These are phyloP conservation scores for Lasiurus cinereus DNA, from an alignment of 2,113 vertebrate species.

Conservation along the genomic window DNA sequence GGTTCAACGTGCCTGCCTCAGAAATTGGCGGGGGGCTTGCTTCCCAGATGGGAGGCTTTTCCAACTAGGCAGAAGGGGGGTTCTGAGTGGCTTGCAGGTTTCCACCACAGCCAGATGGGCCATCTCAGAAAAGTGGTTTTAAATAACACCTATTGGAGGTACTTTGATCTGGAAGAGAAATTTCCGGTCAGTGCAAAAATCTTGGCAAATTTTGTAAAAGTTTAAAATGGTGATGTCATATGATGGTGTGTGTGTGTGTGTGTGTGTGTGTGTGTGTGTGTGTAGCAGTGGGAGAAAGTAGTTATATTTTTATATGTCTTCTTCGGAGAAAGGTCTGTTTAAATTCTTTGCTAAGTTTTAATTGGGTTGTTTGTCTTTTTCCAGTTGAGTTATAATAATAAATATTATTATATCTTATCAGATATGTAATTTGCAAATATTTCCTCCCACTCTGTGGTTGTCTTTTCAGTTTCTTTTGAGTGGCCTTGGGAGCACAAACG, in stretches of 20 bases:
- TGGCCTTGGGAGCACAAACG: neutral
- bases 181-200: neutral
- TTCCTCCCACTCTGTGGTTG: neutral
- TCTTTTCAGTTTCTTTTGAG: neutral
- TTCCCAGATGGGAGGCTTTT: neutral
- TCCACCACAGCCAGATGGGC: neutral
- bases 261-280: neutral
- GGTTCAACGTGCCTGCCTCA: neutral
- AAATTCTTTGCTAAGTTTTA: neutral
- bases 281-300: neutral
- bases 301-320: neutral
- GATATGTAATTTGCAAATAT: neutral
- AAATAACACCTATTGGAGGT: neutral
- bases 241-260: neutral
- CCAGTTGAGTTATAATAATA: neutral
- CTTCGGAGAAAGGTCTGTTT: neutral
- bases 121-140: neutral
- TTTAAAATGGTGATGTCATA: neutral
- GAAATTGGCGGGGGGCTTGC: neutral
- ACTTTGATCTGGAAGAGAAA: neutral
- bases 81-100: neutral
- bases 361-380: neutral
- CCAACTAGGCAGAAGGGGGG: neutral
- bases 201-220: slow-evolving; percentile 14
- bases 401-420: neutral